Base-by-base conservation (phyloP, 2,113 vertebrate species). In the Bufo gargarizans region DNA sequence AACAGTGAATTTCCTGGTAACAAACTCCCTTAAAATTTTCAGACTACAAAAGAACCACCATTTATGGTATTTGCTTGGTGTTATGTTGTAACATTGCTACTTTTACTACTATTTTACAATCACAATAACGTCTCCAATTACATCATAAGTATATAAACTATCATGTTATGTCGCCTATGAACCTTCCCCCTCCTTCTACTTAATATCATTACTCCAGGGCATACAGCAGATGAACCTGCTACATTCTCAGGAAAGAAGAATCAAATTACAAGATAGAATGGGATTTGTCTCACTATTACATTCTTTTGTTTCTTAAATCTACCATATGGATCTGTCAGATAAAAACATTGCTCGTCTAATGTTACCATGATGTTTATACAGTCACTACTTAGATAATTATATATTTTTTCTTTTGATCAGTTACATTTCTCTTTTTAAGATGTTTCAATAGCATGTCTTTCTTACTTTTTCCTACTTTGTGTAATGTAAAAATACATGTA, bases 261-360 rank as follows among this genome's bases (percentile, higher is more conserved):
- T 86, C 85, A 86, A 61, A 53, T 86, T 86, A 86, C 85, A 65
- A 78, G 55, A 53, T 47, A 65, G 59, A 86, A 61, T 86, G 85
- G 76, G 85, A 79, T 86, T 86, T 86, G 59, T 77, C 63, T 78
- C 49, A 86, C 74, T 67, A 67, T 86, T 86, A 77, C 58, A 78
- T 67, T 86, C 74, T 65, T 61, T 78, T 86, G 84, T 77, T 77
- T 45, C 71, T 71, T 53, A 84, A 84, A 71, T 72, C 76, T 86
- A 77, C 85, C 72, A 78, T 63, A 78, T 59, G 74, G 74, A 63
- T 78, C 58, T 86, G 59, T 17, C 20, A 79, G 56, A 63, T 78
- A 86, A 86, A 86, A 86, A 61, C 58, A 78, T 67, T 78, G 85
- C 85, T 65, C 19, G 74, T 77, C 76, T 86, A 86, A 78, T 77